Conservation (phyloP, 2,888 invertebrate genomes). For the Parapristionchus giblindavisi region DNA sequence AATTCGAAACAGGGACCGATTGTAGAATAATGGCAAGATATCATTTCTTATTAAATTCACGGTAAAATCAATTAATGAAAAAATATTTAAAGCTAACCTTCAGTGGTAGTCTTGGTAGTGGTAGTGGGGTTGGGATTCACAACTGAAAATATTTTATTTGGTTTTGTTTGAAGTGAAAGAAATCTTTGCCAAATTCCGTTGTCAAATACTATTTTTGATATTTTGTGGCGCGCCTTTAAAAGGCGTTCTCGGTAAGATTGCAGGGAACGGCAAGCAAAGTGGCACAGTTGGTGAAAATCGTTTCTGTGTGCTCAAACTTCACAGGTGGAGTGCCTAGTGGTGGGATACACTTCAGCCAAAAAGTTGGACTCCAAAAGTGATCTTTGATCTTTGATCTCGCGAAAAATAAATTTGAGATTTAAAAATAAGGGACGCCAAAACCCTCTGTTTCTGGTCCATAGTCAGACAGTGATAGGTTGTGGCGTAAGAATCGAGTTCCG, state of each 20-base stretch:
- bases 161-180: background rate
- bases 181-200: no score
- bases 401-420: no score
- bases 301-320: no score
- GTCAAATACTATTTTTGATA: no score
- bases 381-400: no score
- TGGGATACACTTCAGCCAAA: no score
- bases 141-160: background rate
- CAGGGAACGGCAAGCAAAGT: background rate
- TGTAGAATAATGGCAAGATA: background rate
- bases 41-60: background rate
- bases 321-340: no score
- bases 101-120: slow-evolving; percentile 9
- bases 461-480: background rate
- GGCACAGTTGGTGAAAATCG: no score
- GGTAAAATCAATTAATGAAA: background rate
- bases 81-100: background rate
- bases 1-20: background rate
- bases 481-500: background rate
- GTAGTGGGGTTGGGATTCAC: slow-evolving; percentile 12
- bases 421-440: no score
- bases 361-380: no score
- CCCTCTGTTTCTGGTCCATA: background rate
- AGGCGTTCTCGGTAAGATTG: no score
- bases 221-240: no score